phyloP scores from a whole-genome alignment of 2,797 vertebrate genomes.

The Sebastes matsubarae region DNA sequence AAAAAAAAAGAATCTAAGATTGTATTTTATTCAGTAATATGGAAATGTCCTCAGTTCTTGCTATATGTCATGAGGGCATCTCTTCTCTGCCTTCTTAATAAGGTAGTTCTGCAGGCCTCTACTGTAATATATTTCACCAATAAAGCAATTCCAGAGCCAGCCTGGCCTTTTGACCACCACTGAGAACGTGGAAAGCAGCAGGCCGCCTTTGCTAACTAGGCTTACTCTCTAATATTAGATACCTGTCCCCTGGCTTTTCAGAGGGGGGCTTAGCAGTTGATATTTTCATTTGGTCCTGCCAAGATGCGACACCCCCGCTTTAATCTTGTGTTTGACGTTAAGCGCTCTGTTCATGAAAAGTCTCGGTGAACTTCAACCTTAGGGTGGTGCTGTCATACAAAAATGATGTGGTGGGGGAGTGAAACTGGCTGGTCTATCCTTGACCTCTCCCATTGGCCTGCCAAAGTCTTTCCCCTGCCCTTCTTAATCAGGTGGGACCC shows the following conservation, averaged over 20 bases:
- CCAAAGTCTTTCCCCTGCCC: slow-evolving; percentile 82
- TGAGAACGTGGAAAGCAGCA: slow-evolving; percentile 78
- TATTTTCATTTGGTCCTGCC: slow-evolving; percentile 92
- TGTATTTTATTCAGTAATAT: slow-evolving; percentile 80
- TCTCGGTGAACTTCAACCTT: slow-evolving; percentile 87
- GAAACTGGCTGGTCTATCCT: slow-evolving; percentile 79
- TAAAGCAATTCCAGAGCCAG: slow-evolving; percentile 81
- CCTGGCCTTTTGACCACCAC: slow-evolving; percentile 73
- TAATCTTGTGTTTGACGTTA: slow-evolving; percentile 93
- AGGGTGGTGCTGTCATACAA: slow-evolving; percentile 86
- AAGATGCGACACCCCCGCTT: slow-evolving; percentile 87
- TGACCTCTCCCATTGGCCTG: slow-evolving; percentile 83
- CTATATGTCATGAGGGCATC: slow-evolving; percentile 76
- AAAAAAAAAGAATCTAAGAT: slow-evolving; percentile 55
- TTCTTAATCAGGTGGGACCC: slow-evolving; percentile 84
- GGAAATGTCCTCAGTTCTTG: slow-evolving; percentile 75
- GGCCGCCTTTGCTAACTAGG: slow-evolving; percentile 83
- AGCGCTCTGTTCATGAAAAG: slow-evolving; percentile 92
- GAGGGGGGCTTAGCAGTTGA: slow-evolving; percentile 88
- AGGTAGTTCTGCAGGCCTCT: slow-evolving; percentile 80
- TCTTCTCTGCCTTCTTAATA: slow-evolving; percentile 83
- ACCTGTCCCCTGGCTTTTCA: slow-evolving; percentile 86
- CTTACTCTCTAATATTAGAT: slow-evolving; percentile 88
- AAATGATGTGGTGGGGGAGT: slow-evolving; percentile 80
- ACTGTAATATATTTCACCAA: slow-evolving; percentile 87